phyloP scores from a whole-genome alignment of 23 tunicate species.

The Trididemnum clinides region DNA sequence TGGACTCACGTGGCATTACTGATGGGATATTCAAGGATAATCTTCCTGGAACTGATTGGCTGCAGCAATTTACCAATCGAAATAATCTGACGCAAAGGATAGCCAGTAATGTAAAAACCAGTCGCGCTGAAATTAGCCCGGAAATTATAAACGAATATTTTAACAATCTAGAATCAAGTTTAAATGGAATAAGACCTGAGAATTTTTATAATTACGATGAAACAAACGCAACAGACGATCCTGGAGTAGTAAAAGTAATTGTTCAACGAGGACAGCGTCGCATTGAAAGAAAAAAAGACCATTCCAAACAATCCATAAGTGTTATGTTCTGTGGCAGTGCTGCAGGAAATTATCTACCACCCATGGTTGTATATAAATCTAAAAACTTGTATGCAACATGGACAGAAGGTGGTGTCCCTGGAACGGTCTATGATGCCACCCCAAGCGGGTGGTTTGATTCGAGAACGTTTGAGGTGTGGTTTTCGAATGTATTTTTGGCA shows the following conservation, averaged over 20 bases:
- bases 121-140: slow-evolving; percentile 4
- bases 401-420: slow-evolving; percentile 33
- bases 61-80: no score
- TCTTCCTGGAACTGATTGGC: no score
- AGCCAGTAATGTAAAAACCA: slow-evolving; percentile 15
- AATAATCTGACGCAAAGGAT: background rate
- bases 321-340: slow-evolving; percentile 33
- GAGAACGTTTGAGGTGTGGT: slow-evolving; percentile 15
- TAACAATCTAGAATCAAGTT: background rate
- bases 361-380: slow-evolving; percentile 32
- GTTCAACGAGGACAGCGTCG: slow-evolving; percentile 5
- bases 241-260: slow-evolving; percentile 5
- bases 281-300: background rate
- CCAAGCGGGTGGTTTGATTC: slow-evolving; percentile 28
- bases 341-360: background rate
- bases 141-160: slow-evolving; percentile 4
- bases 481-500: background rate
- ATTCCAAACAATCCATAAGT: slow-evolving; percentile 1
- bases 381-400: slow-evolving; percentile 1
- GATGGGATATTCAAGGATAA: no score
- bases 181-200: background rate
- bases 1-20: no score
- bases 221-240: slow-evolving; percentile 4
- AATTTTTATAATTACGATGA: slow-evolving; percentile 31
- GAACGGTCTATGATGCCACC: slow-evolving; percentile 26